These are phyloP conservation scores for Lampropteryx suffumata DNA, from an alignment of 2,888 invertebrate genomes.

Conservation along the genomic window DNA sequence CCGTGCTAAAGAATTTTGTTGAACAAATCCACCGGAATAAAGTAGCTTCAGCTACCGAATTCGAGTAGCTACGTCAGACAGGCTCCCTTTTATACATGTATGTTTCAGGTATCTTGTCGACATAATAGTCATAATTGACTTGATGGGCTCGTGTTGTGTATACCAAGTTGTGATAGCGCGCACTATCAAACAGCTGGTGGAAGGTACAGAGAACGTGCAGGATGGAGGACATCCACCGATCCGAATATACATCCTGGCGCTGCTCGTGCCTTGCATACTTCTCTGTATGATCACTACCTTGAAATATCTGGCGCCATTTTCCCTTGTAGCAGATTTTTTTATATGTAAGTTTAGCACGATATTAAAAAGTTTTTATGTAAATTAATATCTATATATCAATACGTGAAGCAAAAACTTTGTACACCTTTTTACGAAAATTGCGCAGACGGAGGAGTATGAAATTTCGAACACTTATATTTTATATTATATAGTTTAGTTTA, in stretches of 20 bases:
- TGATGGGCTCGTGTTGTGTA: constrained; percentile 72
- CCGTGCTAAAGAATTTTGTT: too few relatives aligned
- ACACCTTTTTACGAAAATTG: too few relatives aligned
- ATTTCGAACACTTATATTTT: too few relatives aligned
- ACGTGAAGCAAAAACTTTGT: too few relatives aligned
- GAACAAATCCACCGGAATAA: too few relatives aligned
- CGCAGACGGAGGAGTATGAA: too few relatives aligned
- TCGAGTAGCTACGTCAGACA: too few relatives aligned
- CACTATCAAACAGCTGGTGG: constrained; percentile 56
- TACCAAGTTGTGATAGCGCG: constrained; percentile 75
- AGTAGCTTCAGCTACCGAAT: too few relatives aligned
- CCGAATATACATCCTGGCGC: constrained; percentile 38
- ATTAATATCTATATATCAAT: too few relatives aligned
- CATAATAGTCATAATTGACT: constrained; percentile 60
- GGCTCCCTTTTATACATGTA: too few relatives aligned
- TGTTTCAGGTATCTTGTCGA: constrained; percentile 56
- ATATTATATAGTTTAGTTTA: too few relatives aligned
- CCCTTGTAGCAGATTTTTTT: constrained; percentile 49
- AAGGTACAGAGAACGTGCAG: constrained; percentile 28
- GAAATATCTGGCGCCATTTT: constrained; percentile 58
- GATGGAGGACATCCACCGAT: constrained; percentile 33
- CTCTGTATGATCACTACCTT: constrained; percentile 53
- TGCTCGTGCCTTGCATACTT: constrained; percentile 48
- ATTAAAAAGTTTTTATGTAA: too few relatives aligned
- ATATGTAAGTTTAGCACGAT: constrained; percentile 50